Conservation (phyloP, 1,140 invertebrate genomes). For the Drosophila micromelanica region DNA sequence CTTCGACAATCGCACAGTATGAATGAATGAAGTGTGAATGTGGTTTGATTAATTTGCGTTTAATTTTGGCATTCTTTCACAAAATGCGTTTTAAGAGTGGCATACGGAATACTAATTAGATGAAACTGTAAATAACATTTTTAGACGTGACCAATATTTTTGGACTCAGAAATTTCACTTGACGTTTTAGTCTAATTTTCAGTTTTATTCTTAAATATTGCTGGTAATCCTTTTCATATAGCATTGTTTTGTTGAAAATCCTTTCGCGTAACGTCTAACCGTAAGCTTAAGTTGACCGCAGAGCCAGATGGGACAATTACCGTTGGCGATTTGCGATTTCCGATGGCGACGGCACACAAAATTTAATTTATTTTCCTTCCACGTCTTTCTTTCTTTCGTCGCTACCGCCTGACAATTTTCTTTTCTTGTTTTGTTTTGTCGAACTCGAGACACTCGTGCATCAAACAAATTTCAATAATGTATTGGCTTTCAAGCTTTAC, state of each 20-base stretch:
- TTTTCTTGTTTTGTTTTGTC: constrained; percentile 50
- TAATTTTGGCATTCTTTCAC: constrained; percentile 26
- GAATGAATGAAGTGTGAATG: constrained; percentile 18
- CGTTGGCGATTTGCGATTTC: constrained; percentile 78
- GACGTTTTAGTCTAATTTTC: background rate
- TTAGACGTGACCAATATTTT: constrained; percentile 10
- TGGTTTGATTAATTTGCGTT: constrained; percentile 9
- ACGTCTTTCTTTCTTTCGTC: constrained; percentile 48
- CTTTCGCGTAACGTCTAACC: constrained; percentile 11
- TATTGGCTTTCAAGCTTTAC: constrained; percentile 46
- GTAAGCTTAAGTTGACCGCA: constrained; percentile 9
- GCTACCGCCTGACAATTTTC: constrained; percentile 49
- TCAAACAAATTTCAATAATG: constrained; percentile 53
- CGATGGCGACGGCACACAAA: constrained; percentile 66
- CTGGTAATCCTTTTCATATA: constrained; percentile 6
- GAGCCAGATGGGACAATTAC: constrained; percentile 61
- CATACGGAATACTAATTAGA: constrained; percentile 53
- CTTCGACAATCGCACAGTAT: constrained; percentile 26
- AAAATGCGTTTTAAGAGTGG: constrained; percentile 10
- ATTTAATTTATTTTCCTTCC: constrained; percentile 70
- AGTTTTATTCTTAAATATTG: background rate
- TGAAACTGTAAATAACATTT: constrained; percentile 36
- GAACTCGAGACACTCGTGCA: constrained; percentile 32
- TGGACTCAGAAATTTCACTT: background rate
- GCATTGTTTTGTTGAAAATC: background rate